A percentile compares a stretch with the other conserved stretches of the same genome.
Evolutionary conservation across 1,140 invertebrate species (phyloP).

Genomic region (Phymorhynchus buccinoides): DNA sequence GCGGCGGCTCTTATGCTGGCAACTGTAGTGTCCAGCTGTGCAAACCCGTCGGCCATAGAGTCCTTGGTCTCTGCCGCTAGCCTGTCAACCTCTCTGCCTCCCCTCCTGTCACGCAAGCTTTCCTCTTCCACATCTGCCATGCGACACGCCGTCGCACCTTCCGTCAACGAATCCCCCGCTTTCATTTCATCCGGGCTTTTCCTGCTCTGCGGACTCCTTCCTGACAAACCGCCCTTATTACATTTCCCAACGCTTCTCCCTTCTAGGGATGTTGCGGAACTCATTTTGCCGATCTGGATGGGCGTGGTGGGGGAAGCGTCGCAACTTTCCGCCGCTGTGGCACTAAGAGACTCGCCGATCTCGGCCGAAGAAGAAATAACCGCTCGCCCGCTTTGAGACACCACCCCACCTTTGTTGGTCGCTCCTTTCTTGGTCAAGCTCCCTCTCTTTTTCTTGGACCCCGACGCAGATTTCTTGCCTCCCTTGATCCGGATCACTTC

Average conservation of each 20-base stretch:
- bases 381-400: background rate
- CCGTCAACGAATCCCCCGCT: background rate
- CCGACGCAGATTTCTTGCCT: slow-evolving; percentile 31
- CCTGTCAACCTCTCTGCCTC: background rate
- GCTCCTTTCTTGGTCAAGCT: background rate
- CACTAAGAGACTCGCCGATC: no score
- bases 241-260: background rate
- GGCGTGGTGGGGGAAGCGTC: background rate
- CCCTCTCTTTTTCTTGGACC: slow-evolving; percentile 40
- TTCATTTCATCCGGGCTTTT: background rate
- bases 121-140: no score
- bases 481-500: slow-evolving; percentile 52
- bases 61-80: slow-evolving; percentile 1
- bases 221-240: background rate
- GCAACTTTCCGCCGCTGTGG: background rate
- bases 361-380: background rate
- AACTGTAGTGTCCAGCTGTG: slow-evolving; percentile 1
- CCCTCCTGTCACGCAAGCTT: no score
- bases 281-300: background rate
- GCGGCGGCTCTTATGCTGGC: slow-evolving; percentile 23
- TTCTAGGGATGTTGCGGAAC: background rate
- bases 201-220: background rate
- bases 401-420: background rate
- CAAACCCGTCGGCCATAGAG: background rate
- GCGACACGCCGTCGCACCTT: no score